Evolutionary conservation across 2,888 invertebrate genomes (phyloP).

Genomic region (Xestoiulus laeticollis): DNA sequence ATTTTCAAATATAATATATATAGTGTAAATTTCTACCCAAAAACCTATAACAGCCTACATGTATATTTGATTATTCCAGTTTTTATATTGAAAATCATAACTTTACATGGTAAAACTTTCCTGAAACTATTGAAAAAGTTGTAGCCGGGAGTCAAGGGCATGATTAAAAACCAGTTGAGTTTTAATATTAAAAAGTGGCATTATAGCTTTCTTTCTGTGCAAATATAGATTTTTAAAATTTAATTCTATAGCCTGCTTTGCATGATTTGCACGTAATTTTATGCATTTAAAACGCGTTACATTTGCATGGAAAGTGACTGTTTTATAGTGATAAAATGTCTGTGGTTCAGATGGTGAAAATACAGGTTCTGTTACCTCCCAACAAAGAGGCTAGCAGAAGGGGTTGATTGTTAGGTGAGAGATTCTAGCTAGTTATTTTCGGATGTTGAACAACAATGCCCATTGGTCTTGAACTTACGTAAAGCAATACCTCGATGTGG

Average conservation of each 20-base stretch:
- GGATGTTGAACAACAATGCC: background rate
- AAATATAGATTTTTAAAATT: background rate
- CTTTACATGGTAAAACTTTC: too few relatives aligned
- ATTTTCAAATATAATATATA: too few relatives aligned
- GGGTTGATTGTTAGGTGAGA: background rate
- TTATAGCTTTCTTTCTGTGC: too few relatives aligned
- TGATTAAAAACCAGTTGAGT: too few relatives aligned
- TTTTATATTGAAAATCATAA: too few relatives aligned
- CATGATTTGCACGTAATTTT: constrained; percentile 10
- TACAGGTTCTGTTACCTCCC: constrained; percentile 31
- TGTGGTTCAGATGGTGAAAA: background rate
- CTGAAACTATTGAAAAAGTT: too few relatives aligned
- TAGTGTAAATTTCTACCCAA: too few relatives aligned
- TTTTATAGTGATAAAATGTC: background rate
- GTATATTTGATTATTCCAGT: too few relatives aligned
- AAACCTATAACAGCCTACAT: too few relatives aligned
- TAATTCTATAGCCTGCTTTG: background rate
- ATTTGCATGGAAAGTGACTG: background rate
- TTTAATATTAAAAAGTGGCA: too few relatives aligned
- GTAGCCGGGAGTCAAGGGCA: too few relatives aligned
- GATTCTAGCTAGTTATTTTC: constrained; percentile 20
- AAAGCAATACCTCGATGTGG: constrained; percentile 5
- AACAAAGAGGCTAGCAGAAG: background rate
- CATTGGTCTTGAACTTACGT: constrained; percentile 12
- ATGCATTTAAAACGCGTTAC: background rate